These are phyloP conservation scores for Ciconia maguari DNA, from an alignment of 2,113 vertebrate genomes.

Conservation along the genomic window DNA sequence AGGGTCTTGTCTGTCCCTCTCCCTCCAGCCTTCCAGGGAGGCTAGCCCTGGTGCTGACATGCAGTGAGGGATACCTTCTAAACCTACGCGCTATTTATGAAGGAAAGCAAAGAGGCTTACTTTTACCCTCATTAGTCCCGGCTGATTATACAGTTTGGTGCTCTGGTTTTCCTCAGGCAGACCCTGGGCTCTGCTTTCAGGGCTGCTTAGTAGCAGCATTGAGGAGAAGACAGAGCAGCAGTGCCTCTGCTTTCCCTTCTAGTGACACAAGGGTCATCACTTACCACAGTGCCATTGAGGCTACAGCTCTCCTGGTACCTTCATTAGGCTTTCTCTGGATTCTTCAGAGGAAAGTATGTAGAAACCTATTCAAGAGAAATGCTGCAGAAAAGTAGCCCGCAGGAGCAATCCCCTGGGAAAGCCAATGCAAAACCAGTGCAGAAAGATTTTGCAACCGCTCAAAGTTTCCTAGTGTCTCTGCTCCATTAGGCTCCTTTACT, in stretches of 20 bases:
- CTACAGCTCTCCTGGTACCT: not conserved
- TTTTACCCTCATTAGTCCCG: not conserved
- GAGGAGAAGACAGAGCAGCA: not conserved
- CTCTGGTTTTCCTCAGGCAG: not conserved
- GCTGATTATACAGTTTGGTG: not conserved
- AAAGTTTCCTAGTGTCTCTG: not conserved
- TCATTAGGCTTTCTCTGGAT: not conserved
- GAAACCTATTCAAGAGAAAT: not conserved
- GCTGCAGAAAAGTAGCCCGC: not conserved
- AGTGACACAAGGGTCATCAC: not conserved
- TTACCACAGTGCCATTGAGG: not conserved
- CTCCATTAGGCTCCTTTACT: not conserved
- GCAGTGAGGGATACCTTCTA: not conserved
- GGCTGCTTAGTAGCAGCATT: not conserved
- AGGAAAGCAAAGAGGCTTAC: not conserved
- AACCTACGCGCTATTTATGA: fast-evolving
- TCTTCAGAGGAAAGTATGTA: not conserved
- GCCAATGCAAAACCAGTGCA: not conserved
- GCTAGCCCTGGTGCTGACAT: not conserved
- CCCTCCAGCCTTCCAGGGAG: not conserved
- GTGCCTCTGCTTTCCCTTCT: not conserved
- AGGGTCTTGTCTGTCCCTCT: not conserved
- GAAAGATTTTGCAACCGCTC: not conserved
- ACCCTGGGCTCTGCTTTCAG: not conserved
- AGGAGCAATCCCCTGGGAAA: not conserved